Evolutionary conservation across 2,797 vertebrate species (phyloP).

Genomic region (Phrynocephalus forsythii): DNA sequence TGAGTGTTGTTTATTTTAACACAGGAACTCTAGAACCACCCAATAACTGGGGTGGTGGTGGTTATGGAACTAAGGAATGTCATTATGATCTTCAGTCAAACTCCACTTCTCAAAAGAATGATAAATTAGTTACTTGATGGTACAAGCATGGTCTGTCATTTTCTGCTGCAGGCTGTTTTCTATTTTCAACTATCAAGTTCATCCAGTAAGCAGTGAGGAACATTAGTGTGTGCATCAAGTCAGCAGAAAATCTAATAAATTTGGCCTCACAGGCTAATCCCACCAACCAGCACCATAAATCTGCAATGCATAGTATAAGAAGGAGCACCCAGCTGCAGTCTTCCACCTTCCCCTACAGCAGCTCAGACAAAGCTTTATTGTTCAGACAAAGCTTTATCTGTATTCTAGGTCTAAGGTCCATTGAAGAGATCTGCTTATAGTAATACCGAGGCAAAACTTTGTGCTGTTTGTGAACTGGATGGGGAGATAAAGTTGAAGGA

Average conservation of each 20-base stretch:
- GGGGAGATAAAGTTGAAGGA: background rate
- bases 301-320: background rate
- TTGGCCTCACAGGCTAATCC: background rate
- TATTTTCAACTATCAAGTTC: background rate
- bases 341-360: background rate
- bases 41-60: background rate
- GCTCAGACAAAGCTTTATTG: background rate
- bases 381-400: background rate
- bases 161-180: background rate
- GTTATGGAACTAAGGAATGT: background rate
- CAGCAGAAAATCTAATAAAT: conserved; percentile 3
- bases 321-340: background rate
- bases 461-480: background rate
- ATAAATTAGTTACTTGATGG: background rate
- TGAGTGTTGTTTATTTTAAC: background rate
- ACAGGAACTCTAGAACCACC: background rate
- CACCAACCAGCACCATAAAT: background rate
- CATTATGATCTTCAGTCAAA: background rate
- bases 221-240: background rate
- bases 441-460: background rate
- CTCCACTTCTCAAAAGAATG: fast-evolving
- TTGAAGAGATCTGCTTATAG: background rate
- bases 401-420: background rate
- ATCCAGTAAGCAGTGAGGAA: background rate
- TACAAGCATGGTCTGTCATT: conserved; percentile 15